Conservation (phyloP, 2,113 vertebrate genomes). For the Mus spicilegus region DNA sequence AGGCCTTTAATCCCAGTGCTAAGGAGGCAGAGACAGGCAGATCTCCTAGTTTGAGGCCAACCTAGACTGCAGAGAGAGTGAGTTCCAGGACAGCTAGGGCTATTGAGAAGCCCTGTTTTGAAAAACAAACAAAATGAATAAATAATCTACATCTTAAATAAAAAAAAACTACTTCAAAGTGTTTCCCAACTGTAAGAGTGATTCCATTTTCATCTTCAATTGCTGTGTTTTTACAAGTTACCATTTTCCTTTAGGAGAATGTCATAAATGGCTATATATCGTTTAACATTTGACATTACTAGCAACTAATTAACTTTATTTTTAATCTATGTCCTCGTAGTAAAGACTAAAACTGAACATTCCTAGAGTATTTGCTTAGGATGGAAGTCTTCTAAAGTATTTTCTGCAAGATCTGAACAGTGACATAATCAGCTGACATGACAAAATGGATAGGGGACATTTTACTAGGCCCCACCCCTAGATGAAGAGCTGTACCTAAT, state of each 20-base stretch:
- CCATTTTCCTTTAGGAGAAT: neutral
- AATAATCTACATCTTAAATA: neutral
- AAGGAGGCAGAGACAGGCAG: neutral
- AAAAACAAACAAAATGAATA: neutral
- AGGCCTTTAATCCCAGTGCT: neutral
- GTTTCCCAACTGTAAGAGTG: neutral
- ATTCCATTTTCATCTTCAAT: neutral
- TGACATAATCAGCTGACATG: neutral
- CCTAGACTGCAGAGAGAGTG: neutral
- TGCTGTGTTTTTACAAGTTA: neutral
- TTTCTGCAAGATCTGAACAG: neutral
- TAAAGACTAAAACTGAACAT: conserved; percentile 18
- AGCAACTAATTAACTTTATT: conserved; percentile 28
- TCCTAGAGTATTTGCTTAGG: conserved; percentile 25
- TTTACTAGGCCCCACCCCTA: neutral
- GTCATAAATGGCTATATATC: neutral
- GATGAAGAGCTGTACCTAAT: neutral
- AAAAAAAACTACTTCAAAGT: neutral
- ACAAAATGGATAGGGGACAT: neutral
- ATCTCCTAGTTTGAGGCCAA: neutral
- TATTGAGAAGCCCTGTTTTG: neutral
- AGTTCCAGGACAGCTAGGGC: neutral
- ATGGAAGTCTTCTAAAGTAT: conserved; percentile 3
- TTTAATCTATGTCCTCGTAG: conserved; percentile 39
- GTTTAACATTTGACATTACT: conserved; percentile 1